phyloP scores from a whole-genome alignment of 2,113 vertebrate species.

The Anoplopoma fimbria region DNA sequence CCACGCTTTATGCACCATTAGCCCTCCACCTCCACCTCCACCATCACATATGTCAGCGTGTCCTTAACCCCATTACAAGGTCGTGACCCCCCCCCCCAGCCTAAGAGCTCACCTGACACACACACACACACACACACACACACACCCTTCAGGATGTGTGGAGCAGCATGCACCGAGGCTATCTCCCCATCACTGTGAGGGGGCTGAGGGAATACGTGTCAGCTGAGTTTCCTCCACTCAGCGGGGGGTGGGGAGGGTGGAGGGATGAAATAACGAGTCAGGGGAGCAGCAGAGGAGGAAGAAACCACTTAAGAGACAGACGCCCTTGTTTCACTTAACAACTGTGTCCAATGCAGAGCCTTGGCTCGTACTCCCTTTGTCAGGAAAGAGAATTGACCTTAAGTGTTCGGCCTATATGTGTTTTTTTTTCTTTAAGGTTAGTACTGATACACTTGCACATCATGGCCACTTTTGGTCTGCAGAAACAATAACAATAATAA shows the following conservation, averaged over 20 bases:
- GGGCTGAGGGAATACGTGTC: conserved; percentile 51
- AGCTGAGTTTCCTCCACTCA: conserved; percentile 44
- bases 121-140: conserved; percentile 29
- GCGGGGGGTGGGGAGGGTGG: neutral
- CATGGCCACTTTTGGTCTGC: too few species aligned
- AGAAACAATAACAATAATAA: too few species aligned
- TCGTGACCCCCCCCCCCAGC: conserved; percentile 41
- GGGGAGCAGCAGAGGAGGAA: conserved; percentile 39
- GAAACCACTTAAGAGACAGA: conserved; percentile 70
- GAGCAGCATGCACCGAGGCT: conserved; percentile 80
- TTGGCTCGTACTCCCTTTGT: neutral
- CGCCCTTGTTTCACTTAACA: conserved; percentile 71
- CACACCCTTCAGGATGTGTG: conserved; percentile 74
- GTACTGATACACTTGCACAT: neutral
- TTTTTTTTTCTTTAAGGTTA: conserved; percentile 1
- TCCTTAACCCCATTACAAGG: conserved; percentile 72
- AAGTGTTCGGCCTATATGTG: neutral
- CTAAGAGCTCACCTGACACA: conserved; percentile 80
- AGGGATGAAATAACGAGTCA: conserved; percentile 34
- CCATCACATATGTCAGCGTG: conserved; percentile 54
- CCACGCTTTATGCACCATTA: conserved; percentile 50
- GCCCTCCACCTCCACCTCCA: neutral
- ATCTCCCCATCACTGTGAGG: conserved; percentile 50
- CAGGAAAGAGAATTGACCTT: conserved; percentile 21
- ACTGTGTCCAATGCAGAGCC: conserved; percentile 67